phyloP scores from a whole-genome alignment of 2,797 vertebrate species.

The Meda fulgida region DNA sequence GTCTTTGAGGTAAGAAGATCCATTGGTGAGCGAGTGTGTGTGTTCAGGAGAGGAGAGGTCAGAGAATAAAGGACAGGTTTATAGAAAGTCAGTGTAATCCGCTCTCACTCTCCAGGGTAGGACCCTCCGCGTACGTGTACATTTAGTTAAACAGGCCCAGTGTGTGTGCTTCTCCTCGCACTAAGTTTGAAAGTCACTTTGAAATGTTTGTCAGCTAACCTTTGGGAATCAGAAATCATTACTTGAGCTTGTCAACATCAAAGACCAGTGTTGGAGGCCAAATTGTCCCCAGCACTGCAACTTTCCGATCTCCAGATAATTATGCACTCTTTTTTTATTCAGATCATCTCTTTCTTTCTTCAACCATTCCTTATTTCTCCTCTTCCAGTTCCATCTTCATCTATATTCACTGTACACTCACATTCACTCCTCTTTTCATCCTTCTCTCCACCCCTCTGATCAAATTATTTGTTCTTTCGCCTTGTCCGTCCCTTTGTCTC shows the following conservation, averaged over 20 bases:
- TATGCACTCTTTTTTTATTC: neutral
- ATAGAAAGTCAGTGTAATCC: constrained; percentile 62
- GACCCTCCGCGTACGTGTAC: constrained; percentile 47
- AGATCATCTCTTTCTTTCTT: neutral
- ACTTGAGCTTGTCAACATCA: constrained; percentile 58
- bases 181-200: constrained; percentile 65
- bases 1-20: constrained; percentile 53
- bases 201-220: constrained; percentile 44
- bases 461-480: constrained; percentile 39
- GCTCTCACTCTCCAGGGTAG: constrained; percentile 56
- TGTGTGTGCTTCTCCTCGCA: constrained; percentile 39
- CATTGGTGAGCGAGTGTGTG: constrained; percentile 10
- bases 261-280: constrained; percentile 44
- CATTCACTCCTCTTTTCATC: constrained; percentile 1
- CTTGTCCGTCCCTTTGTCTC: constrained; percentile 47
- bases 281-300: constrained; percentile 44
- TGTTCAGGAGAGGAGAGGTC: constrained; percentile 59
- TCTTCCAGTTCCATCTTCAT: constrained; percentile 9
- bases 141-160: constrained; percentile 53
- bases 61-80: constrained; percentile 62
- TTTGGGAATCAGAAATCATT: constrained; percentile 64
- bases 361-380: constrained; percentile 7
- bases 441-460: constrained; percentile 32
- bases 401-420: constrained; percentile 23
- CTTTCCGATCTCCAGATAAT: constrained; percentile 15